Evolutionary conservation across 2,797 vertebrate genomes (phyloP).

Genomic region (Sebastes variabilis): DNA sequence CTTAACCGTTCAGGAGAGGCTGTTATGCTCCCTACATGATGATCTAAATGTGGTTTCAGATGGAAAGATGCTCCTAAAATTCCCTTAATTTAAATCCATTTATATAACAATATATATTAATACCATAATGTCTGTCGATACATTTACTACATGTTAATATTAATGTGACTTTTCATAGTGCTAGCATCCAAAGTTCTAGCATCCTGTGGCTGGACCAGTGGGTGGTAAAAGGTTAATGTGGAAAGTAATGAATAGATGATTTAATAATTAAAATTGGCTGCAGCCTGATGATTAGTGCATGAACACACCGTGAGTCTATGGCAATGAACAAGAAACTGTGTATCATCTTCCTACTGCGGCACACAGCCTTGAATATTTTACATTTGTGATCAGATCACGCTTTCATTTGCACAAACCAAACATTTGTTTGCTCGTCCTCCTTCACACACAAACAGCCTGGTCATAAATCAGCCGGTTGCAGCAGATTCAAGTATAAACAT

Average conservation of each 20-base stretch:
- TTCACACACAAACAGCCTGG: not conserved
- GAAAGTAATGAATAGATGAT: not conserved
- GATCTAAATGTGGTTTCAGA: not conserved
- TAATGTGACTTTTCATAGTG: not conserved
- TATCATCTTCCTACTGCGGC: not conserved
- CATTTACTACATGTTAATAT: not conserved
- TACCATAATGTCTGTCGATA: not conserved
- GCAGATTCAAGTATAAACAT: not conserved
- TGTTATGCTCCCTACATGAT: not conserved
- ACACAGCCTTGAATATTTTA: not conserved
- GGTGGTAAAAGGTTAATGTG: not conserved
- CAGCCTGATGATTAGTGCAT: not conserved
- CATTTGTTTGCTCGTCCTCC: not conserved
- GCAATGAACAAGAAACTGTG: not conserved
- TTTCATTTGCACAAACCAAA: not conserved
- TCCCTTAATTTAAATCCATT: not conserved
- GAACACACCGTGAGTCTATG: not conserved
- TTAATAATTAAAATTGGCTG: not conserved
- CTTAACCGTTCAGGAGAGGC: too few species aligned
- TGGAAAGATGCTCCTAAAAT: not conserved
- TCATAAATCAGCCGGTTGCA: constrained; percentile 7
- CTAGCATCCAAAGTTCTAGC: not conserved
- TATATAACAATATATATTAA: not conserved
- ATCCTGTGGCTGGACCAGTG: not conserved
- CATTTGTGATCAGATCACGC: not conserved